Evolutionary conservation across 2,888 invertebrate species (phyloP), one percentile per base, ranked within the genome.

Genomic region (Rotaria socialis): DNA sequence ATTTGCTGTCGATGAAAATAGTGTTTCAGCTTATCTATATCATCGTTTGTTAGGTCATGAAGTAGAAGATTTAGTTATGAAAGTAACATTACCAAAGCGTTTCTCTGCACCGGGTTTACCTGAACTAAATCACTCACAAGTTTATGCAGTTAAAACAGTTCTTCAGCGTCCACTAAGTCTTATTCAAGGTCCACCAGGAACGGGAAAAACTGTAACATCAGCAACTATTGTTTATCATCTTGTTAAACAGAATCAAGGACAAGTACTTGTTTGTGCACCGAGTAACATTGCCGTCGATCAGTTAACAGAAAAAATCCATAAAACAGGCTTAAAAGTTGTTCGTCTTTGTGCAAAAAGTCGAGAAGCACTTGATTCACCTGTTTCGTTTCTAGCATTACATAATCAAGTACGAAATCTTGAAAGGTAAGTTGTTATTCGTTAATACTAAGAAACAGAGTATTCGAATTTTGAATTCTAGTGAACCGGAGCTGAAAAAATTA

Each of bases 241-340:
- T 87, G 96, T 96, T 0, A 95, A 96, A 89, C 96, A 97, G 90
- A 96, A 94, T 89, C 87, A 88, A 88, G 96, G 96, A 0, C 92
- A 93, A 60, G 97, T 99, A 0, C 93, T 99, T 3, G 99, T 99
- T 0, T 99, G 99, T 91, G 98, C 99, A 0, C 99, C 99, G 0
- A 97, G 96, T 87, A 99, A 99, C 92, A 99, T 98, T 1, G 99
- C 99, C 47, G 99, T 99, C 0, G 99, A 99, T 91, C 99, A 99
- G 90, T 93, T 99, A 35, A 98, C 99, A 0, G 98, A 98, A 91
- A 99, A 99, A 92, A 98, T 99, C 86, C 98, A 99, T 91, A 94
- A 94, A 88, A 98, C 98, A 11, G 98, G 97, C 85, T 93, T 99
- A 74, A 98, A 97, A 92, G 93, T 92, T 87, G 96, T 99, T 5